Conservation (phyloP, 2,797 vertebrate species). For the Sebastolobus altivelis region DNA sequence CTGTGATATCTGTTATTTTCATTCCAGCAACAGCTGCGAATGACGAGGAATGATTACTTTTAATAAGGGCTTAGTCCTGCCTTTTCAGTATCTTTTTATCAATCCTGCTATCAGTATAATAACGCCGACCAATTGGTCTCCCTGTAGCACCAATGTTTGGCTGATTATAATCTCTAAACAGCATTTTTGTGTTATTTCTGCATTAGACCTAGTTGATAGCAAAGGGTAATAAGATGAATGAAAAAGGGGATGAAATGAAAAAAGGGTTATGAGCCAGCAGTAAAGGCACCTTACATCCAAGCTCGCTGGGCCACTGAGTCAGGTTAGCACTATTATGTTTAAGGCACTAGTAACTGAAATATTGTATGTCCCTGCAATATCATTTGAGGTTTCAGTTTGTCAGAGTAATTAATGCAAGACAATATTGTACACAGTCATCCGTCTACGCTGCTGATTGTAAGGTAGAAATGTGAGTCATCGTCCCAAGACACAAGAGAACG, state of each 20-base stretch:
- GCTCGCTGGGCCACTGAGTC: conserved; percentile 9
- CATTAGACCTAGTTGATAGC: background rate
- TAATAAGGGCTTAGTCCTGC: conserved; percentile 61
- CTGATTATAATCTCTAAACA: conserved; percentile 50
- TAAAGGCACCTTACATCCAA: background rate
- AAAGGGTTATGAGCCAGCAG: background rate
- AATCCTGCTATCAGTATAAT: conserved; percentile 47
- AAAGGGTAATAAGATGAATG: conserved; percentile 9
- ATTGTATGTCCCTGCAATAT: conserved; percentile 8
- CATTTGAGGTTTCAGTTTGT: conserved; percentile 33
- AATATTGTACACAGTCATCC: conserved; percentile 65
- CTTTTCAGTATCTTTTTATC: conserved; percentile 53
- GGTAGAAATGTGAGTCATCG: conserved; percentile 39
- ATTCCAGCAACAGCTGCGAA: conserved; percentile 41
- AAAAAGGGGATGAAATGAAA: background rate
- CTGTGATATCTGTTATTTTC: conserved; percentile 28
- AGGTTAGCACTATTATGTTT: conserved; percentile 12
- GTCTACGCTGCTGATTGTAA: conserved; percentile 48
- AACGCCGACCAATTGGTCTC: conserved; percentile 56
- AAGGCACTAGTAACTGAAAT: conserved; percentile 22
- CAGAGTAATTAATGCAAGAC: conserved; percentile 62
- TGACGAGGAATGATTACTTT: conserved; percentile 58
- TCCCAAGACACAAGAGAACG: conserved; percentile 48
- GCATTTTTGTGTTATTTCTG: conserved; percentile 21
- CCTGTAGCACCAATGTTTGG: conserved; percentile 38